These are phyloP conservation scores for Dioctria linearis DNA, from an alignment of 2,888 invertebrate genomes.

Conservation along the genomic window DNA sequence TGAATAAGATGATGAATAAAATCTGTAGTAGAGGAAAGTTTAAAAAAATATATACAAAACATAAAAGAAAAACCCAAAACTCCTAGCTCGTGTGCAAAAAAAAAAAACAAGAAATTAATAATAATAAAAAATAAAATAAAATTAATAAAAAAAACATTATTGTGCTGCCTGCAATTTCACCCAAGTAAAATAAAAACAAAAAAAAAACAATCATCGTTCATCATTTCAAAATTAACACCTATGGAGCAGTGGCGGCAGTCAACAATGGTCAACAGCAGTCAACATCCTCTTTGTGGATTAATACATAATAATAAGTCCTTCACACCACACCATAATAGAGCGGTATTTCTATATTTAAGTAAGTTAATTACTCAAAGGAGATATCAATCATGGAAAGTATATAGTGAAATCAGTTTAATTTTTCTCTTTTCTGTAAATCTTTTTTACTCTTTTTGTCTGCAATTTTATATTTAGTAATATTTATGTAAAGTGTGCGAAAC, in stretches of 20 bases:
- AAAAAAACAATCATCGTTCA: too few relatives aligned
- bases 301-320: slow-evolving; percentile 40
- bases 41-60: slow-evolving; percentile 2
- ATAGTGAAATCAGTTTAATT: not conserved
- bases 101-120: not conserved
- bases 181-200: not conserved
- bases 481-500: not conserved
- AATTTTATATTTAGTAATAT: too few relatives aligned
- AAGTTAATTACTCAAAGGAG: slow-evolving; percentile 23
- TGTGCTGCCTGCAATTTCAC: slow-evolving; percentile 27
- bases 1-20: slow-evolving; percentile 35
- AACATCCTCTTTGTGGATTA: slow-evolving; percentile 43
- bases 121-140: not conserved
- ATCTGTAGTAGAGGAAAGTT: slow-evolving; percentile 11
- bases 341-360: slow-evolving; percentile 50
- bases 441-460: not conserved
- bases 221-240: not conserved
- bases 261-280: slow-evolving; percentile 22
- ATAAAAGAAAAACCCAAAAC: slow-evolving; percentile 12
- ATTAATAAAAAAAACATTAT: slow-evolving; percentile 14
- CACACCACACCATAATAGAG: slow-evolving; percentile 29
- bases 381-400: slow-evolving; percentile 38
- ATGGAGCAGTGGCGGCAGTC: not conserved
- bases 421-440: not conserved
- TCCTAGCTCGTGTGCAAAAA: slow-evolving; percentile 47